Base-by-base conservation (phyloP, 2,113 vertebrate genomes). In the Tympanuchus pallidicinctus region DNA sequence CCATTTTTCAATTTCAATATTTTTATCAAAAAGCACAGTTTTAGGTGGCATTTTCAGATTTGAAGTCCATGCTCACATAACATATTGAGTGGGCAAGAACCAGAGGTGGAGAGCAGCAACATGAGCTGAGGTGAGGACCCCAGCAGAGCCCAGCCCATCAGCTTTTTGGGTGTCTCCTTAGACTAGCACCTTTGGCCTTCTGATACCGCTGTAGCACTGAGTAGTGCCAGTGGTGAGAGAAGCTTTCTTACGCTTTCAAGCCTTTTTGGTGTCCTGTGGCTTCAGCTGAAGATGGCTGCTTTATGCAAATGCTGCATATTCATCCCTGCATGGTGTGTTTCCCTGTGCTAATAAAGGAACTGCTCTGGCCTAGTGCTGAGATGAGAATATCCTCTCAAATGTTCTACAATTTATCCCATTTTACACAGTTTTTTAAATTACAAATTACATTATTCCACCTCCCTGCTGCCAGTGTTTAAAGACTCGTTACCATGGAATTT, bases 241-340 rank as follows among this genome's bases (percentile, higher is more conserved):
- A 30, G 11, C 17, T 50, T 15, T 59, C 40, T 80, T 64, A 34
- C 34, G 11, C 61, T 76, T 82, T 75, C 43, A 52, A 43, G 32
- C 7, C 27, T 50, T 83, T 74, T 28, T 76, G 14, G 12, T 52
- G 17, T 34, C 22, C 27, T 67, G 56, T 65, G 1, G 0, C 38
- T 83, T 82, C 60, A 64, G 3, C 2, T 72, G 85, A 61, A 61
- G 43, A 42, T 6, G 17, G 24, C 18, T 83, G 47, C 6, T 0
- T 54, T 81, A 67, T 61, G 25, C 8, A 86, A 82, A 64, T 69
- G 20, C 8, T 75, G 40, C 28, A 13, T 72, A 81, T 83, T 73
- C 63, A 80, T 24, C 27, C 36, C 28, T 0, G 0, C 8, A 8
- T 1, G 0, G n/a, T 66, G 56, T 3, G 1, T 28, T 65, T 11